Evolutionary conservation across 2,797 vertebrate species (phyloP).

Genomic region (Chromobotia macracanthus): DNA sequence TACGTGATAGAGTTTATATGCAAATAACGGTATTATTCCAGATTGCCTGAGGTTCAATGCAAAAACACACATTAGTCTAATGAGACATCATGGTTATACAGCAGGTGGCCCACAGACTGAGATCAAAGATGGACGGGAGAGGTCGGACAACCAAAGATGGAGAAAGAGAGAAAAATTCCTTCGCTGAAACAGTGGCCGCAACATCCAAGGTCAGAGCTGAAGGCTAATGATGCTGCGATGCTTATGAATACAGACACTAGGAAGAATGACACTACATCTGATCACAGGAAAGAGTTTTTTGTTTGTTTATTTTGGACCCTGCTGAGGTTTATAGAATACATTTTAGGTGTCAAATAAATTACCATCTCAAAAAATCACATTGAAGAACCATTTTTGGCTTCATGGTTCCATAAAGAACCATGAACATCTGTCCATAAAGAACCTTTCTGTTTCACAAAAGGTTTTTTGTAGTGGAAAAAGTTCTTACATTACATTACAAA

Average conservation of each 20-base stretch:
- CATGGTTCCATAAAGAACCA: too few relatives aligned
- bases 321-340: too few relatives aligned
- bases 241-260: not conserved
- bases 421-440: too few relatives aligned
- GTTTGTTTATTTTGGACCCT: too few relatives aligned
- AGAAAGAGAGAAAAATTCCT: constrained; percentile 5
- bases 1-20: constrained; percentile 25
- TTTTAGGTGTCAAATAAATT: too few relatives aligned
- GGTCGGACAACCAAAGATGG: constrained; percentile 11
- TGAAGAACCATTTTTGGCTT: too few relatives aligned
- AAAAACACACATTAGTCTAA: constrained; percentile 46
- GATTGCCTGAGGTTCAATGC: constrained; percentile 41
- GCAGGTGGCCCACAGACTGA: constrained; percentile 39
- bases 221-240: constrained; percentile 14
- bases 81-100: constrained; percentile 43
- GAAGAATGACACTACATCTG: not conserved
- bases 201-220: constrained; percentile 12
- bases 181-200: constrained; percentile 15
- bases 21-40: constrained; percentile 33
- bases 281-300: not conserved
- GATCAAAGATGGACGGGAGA: constrained; percentile 39
- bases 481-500: too few relatives aligned
- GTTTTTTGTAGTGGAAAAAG: too few relatives aligned
- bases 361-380: too few relatives aligned
- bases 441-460: too few relatives aligned